phyloP scores from a whole-genome alignment of 2,797 vertebrate species.

The Lepilemur ruficaudatus region DNA sequence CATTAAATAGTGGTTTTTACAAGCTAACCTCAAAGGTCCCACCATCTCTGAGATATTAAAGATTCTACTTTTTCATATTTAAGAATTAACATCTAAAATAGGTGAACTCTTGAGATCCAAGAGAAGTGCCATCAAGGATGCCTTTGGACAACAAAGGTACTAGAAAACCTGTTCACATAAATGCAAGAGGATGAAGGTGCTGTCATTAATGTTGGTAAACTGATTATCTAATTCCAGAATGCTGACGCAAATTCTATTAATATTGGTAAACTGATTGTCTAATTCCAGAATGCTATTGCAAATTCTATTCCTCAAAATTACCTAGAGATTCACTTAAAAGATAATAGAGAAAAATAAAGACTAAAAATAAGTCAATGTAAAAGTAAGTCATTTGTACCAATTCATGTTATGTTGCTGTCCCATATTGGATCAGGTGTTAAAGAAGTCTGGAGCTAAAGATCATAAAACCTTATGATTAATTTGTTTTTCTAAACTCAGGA shows the following conservation, averaged over 20 bases:
- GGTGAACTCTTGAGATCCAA: background rate
- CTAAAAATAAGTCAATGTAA: background rate
- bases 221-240: constrained; percentile 3
- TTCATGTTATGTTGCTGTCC: background rate
- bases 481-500: constrained; percentile 32
- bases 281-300: constrained; percentile 10
- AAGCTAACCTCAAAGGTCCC: background rate
- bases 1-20: background rate
- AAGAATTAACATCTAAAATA: background rate
- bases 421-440: background rate
- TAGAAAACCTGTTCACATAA: background rate
- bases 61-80: background rate
- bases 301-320: constrained; percentile 14
- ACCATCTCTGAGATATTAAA: background rate
- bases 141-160: background rate
- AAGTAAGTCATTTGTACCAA: background rate
- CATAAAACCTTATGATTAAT: constrained; percentile 44
- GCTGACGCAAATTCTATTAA: background rate
- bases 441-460: background rate
- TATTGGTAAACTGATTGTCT: background rate
- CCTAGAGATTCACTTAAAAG: background rate
- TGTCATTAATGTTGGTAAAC: background rate
- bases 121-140: background rate
- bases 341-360: background rate
- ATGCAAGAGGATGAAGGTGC: background rate